Evolutionary conservation across 2,888 invertebrate genomes (phyloP).

Genomic region (Sympetrum striolatum): DNA sequence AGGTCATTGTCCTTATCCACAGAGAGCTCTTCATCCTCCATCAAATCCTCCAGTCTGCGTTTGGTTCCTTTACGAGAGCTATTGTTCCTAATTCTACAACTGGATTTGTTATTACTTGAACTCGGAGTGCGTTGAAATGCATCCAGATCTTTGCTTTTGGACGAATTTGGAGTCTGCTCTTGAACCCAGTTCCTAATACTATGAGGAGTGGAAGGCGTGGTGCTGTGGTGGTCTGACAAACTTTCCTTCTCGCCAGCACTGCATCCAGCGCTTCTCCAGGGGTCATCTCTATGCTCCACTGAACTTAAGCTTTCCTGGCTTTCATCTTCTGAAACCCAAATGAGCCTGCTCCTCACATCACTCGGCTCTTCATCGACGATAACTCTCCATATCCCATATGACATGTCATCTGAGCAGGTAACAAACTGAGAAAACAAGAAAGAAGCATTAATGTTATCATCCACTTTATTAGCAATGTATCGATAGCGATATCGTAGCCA

Average conservation of each 20-base stretch:
- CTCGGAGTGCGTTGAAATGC: neutral
- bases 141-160: neutral
- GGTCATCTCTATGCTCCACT: slow-evolving; percentile 53
- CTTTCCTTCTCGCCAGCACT: slow-evolving; percentile 25
- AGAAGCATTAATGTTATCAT: too few relatives aligned
- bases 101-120: neutral
- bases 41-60: neutral
- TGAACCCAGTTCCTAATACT: slow-evolving; percentile 10
- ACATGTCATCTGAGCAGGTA: slow-evolving; percentile 84
- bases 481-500: too few relatives aligned
- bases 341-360: slow-evolving; percentile 57
- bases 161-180: neutral
- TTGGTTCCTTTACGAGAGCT: neutral
- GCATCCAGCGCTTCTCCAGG: slow-evolving; percentile 46
- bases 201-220: neutral
- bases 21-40: neutral
- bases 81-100: neutral
- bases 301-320: neutral
- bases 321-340: slow-evolving; percentile 62
- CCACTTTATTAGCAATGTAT: too few relatives aligned
- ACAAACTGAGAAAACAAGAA: slow-evolving; percentile 62
- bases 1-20: neutral
- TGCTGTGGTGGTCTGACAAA: neutral
- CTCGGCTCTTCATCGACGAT: slow-evolving; percentile 54
- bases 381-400: slow-evolving; percentile 78